These are phyloP conservation scores for Panulirus ornatus DNA, from an alignment of 1,140 invertebrate species.

Conservation along the genomic window DNA sequence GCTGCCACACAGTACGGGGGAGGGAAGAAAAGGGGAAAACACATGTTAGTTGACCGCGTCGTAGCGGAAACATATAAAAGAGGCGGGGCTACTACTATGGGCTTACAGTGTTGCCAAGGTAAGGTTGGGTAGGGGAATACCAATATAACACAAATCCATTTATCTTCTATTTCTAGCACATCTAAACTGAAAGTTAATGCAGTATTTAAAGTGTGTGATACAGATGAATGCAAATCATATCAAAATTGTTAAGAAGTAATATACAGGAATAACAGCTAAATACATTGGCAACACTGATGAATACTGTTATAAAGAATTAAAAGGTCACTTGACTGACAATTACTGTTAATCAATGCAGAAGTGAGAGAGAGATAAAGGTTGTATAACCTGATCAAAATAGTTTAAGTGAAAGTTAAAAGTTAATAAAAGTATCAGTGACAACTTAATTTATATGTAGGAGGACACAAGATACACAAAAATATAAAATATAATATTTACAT, in stretches of 20 bases:
- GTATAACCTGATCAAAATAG: constrained; percentile 3
- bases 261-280: neutral
- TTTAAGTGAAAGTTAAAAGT: constrained; percentile 53
- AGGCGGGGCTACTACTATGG: constrained; percentile 49
- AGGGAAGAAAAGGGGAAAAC: constrained; percentile 46
- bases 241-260: neutral
- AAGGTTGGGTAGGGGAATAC: neutral
- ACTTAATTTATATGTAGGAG: constrained; percentile 45
- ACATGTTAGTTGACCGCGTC: constrained; percentile 63
- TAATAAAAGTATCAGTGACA: constrained; percentile 25
- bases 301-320: constrained; percentile 34
- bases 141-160: neutral
- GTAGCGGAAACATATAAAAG: constrained; percentile 16
- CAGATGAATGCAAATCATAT: neutral
- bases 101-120: constrained; percentile 52
- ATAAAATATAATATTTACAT: constrained; percentile 5
- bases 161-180: no score
- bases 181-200: constrained; percentile 1
- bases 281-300: constrained; percentile 60
- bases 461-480: constrained; percentile 33
- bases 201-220: neutral
- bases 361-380: constrained; percentile 27
- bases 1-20: constrained; percentile 68
- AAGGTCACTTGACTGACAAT: constrained; percentile 39
- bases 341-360: constrained; percentile 44